A percentile compares a stretch with the other conserved stretches of the same genome.
phyloP scores from a whole-genome alignment of 2,797 vertebrate species.

The Psittacula echo region DNA sequence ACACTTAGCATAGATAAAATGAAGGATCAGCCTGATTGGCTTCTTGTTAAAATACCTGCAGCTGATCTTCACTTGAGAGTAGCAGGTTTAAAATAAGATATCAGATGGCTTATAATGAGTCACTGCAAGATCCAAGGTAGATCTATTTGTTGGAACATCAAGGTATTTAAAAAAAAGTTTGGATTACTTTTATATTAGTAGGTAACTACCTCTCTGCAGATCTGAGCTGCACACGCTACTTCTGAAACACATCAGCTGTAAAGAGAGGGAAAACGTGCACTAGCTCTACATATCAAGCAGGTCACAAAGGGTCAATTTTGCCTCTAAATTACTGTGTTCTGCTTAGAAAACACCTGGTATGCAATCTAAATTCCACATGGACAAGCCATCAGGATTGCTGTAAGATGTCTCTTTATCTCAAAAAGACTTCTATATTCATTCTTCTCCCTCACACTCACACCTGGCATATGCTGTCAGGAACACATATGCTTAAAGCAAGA shows the following conservation, averaged over 20 bases:
- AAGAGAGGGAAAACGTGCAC: slow-evolving; percentile 2
- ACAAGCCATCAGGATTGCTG: neutral
- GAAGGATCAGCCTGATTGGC: neutral
- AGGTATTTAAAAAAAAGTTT: neutral
- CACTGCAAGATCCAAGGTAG: neutral
- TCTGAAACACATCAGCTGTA: slow-evolving; percentile 18
- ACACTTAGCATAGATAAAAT: neutral
- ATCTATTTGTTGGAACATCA: neutral
- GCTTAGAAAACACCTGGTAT: slow-evolving; percentile 20
- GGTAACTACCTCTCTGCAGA: neutral
- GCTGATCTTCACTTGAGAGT: neutral
- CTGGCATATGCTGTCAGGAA: neutral
- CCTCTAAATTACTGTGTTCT: slow-evolving; percentile 34
- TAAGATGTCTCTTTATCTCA: slow-evolving; percentile 17
- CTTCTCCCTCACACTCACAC: neutral
- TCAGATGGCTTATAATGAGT: neutral
- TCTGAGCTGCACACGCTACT: neutral
- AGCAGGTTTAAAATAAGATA: neutral
- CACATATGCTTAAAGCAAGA: neutral
- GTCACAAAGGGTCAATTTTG: slow-evolving; percentile 4
- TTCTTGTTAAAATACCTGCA: slow-evolving; percentile 6
- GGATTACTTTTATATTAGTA: neutral
- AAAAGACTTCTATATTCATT: neutral
- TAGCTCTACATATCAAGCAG: neutral
- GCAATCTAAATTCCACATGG: slow-evolving; percentile 2